Evolutionary conservation across 2,113 vertebrate species (phyloP), one percentile per base, ranked within the genome.

Genomic region (Empidonax traillii): DNA sequence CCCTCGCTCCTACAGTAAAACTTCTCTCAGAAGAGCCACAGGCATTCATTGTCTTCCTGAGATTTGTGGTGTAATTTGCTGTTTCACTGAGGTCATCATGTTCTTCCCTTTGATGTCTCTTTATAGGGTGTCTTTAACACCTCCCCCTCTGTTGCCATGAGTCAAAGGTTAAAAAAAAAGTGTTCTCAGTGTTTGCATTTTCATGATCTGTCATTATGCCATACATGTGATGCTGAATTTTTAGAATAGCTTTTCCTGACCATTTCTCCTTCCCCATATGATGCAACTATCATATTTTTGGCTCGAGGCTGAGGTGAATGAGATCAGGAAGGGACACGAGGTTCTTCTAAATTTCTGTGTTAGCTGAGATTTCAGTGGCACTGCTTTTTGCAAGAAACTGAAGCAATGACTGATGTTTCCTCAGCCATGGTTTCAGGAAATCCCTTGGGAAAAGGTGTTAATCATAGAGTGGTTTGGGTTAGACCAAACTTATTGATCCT

Each of bases 121-220:
- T 94, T 82, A 49, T 3, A 41, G 41, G 37, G 37, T 43, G 27
- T 12, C 21, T 82, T 94, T 62, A 56, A 85, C 51, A 41, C 3
- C 23, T 14, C 3, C 6, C 33, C 7, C 7, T n/a, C 6, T 4
- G 8, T 22, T 16, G 10, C 23, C 23, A 12, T 0, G 1, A 72
- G 17, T n/a, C 33, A 81, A 67, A 92, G 30, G 31, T 35, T 31
- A 25, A n/a, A 79, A 72, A 76, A 59, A 35, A 24, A 16, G 5
- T 12, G 23, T 51, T 17, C 1, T 59, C 37, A n/a, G 28, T 12
- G 18, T 43, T 85, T 52, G 39, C 11, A 12, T 61, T 74, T 82
- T 75, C 33, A 28, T 78, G 8, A 25, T 43, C 56, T 56, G 56
- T 56, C 15, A 19, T 59, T 41, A 47, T 24, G 23, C 56, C 24